Percentiles rank a stretch among this genome's conserved stretches.
Conservation (phyloP, 1,140 invertebrate genomes). For the Pogonognathellus flavescens region DNA sequence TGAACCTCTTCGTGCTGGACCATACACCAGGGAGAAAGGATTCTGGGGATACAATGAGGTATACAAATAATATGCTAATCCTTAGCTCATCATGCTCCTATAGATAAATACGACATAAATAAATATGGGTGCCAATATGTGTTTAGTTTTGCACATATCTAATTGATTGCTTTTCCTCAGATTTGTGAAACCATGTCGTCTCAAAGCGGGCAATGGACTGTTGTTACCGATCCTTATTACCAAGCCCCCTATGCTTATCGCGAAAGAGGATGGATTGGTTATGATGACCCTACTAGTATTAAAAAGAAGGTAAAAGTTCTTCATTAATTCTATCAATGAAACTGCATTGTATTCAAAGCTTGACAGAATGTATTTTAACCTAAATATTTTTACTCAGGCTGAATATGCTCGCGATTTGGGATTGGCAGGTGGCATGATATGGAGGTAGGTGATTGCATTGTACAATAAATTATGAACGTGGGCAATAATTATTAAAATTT, state of each 20-base stretch:
- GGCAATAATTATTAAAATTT: no score
- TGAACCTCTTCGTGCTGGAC: conserved; percentile 76
- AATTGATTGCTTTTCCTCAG: neutral
- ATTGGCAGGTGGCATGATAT: conserved; percentile 72
- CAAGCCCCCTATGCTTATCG: conserved; percentile 77
- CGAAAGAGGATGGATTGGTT: conserved; percentile 80
- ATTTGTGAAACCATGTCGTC: conserved; percentile 9
- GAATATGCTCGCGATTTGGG: conserved; percentile 61
- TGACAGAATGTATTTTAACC: neutral
- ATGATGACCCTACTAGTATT: conserved; percentile 75
- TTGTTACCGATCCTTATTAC: conserved; percentile 73
- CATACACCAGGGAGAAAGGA: conserved; percentile 79
- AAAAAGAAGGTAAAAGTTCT: conserved; percentile 66
- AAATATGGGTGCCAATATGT: neutral
- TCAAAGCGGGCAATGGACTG: conserved; percentile 70
- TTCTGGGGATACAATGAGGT: conserved; percentile 83
- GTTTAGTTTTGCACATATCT: neutral
- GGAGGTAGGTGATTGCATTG: conserved; percentile 66
- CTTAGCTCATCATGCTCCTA: no score
- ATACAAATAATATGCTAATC: no score
- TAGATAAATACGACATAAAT: no score
- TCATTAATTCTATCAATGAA: neutral
- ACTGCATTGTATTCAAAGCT: neutral
- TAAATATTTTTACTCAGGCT: conserved; percentile 23
- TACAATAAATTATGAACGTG: no score